Evolutionary conservation across 2,797 vertebrate genomes (phyloP), one percentile per base, ranked within the genome.

Genomic region (Galagoides demidoff): DNA sequence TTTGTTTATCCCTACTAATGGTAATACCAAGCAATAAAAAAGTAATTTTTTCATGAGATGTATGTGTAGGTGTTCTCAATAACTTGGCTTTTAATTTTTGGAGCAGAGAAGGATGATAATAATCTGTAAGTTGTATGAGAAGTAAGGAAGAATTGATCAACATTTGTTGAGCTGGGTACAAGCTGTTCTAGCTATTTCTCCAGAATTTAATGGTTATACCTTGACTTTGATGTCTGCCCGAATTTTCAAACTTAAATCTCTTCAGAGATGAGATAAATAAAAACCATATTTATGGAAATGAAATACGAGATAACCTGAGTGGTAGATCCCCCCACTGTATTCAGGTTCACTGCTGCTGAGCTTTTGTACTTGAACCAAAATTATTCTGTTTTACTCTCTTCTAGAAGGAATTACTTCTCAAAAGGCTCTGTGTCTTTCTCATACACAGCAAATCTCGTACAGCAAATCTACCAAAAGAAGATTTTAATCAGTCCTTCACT

Each of bases 251-350:
- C 25, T 31, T 88, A 17, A 82, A 2, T 66, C 8, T 59, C 7
- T 9, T 90, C 31, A 27, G 23, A 57, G 13, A 59, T 85, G 91
- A 94, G 94, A 85, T 73, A 74, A 90, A 71, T 85, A 55, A 78
- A 95, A 76, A 1, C 64, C 8, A 34, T 17, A 45, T 55, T 88
- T 23, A 9, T 63, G 34, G 76, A 74, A 81, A 63, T 43, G 49
- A 64, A 71, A 45, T 71, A 70, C 25, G n/a, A 52, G 20, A n/a
- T 7, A 43, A 25, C 16, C 8, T 29, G 9, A 89, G 12, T 20
- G 37, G 63, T 66, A 3, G 7, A 70, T 61, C n/a, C 55, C 7
- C 34, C 11, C 11, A 39, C 43, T 45, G 4, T 83, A 34, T 7
- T 89, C 27, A 6, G 17, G 34, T 25, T 34, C 25, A 43, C 5